Percentiles rank a stretch among this genome's conserved stretches.
Evolutionary conservation across 2,113 vertebrate genomes (phyloP).

Genomic region (Thryonomys swinderianus): DNA sequence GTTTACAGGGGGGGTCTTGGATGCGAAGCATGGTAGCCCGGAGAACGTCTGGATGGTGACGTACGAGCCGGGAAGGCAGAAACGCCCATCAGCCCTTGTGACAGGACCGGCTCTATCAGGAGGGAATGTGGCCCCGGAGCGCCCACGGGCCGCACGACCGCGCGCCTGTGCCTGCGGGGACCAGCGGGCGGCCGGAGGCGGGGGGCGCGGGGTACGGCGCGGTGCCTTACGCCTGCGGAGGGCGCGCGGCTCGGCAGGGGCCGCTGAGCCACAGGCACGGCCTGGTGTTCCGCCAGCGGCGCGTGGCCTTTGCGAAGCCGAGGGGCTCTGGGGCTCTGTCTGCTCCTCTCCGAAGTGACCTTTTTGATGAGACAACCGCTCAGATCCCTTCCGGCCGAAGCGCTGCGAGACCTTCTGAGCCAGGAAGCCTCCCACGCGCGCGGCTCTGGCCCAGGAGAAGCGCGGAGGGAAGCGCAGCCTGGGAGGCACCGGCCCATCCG

Average conservation of each 20-base stretch:
- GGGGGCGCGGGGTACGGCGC: neutral
- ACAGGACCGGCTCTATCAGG: neutral
- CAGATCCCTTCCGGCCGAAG: conserved; percentile 18
- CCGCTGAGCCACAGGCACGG: neutral
- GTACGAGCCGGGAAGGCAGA: neutral
- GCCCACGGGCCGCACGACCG: neutral
- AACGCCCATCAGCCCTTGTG: neutral
- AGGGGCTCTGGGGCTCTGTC: neutral
- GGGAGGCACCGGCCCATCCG: neutral
- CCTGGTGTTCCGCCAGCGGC: neutral
- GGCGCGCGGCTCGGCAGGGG: neutral
- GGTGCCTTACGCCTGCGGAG: neutral
- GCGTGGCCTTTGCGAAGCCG: conserved; percentile 44
- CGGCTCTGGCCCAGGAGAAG: neutral
- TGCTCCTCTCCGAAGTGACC: conserved; percentile 62
- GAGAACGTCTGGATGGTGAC: neutral
- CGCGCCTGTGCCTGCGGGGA: too few relatives aligned
- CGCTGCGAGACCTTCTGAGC: neutral
- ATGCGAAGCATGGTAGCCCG: neutral
- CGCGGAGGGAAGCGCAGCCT: neutral
- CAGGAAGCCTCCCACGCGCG: neutral
- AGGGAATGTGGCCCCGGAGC: neutral
- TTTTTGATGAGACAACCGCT: conserved; percentile 61
- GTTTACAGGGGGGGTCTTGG: neutral
- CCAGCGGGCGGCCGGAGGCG: too few relatives aligned